Percentiles rank a stretch among this genome's conserved stretches.
Conservation (phyloP, 2,888 invertebrate genomes). For the Ptychoptera albimana region DNA sequence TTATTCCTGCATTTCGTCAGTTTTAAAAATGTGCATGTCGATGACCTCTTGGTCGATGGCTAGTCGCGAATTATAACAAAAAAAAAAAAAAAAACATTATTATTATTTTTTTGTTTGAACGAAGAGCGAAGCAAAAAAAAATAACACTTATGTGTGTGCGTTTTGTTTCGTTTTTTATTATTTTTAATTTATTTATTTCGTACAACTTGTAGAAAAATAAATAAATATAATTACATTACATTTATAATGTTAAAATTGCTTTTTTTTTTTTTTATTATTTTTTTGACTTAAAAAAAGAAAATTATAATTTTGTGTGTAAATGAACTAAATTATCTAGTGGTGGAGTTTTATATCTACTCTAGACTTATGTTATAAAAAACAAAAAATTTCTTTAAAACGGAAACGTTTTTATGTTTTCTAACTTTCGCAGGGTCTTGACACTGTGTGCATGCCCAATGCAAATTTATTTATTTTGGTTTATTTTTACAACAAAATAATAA, state of each 20-base stretch:
- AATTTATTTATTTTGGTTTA: too few species aligned
- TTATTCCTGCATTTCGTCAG: constrained; percentile 1
- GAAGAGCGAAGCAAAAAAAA: constrained; percentile 1
- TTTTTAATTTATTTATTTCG: background rate
- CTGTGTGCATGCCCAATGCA: too few species aligned
- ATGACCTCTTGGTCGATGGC: constrained; percentile 4
- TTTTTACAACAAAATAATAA: too few species aligned
- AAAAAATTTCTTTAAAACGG: too few species aligned
- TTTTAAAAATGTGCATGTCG: constrained; percentile 2
- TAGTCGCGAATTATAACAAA: constrained; percentile 3
- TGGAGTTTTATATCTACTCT: too few species aligned
- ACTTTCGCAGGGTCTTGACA: too few species aligned
- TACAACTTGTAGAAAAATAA: constrained; percentile 1
- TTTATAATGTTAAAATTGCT: constrained; percentile 1
- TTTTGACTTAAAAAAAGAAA: too few species aligned
- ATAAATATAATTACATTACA: constrained; percentile 1
- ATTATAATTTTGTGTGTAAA: too few species aligned
- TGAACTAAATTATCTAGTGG: too few species aligned
- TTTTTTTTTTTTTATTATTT: background rate
- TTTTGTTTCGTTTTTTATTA: background rate
- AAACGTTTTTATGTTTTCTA: too few species aligned
- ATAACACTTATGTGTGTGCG: background rate
- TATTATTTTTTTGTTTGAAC: constrained; percentile 1
- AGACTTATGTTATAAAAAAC: too few species aligned
- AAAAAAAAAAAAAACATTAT: constrained; percentile 1